phyloP scores from a whole-genome alignment of 2,113 vertebrate species.

The Prolemur simus region DNA sequence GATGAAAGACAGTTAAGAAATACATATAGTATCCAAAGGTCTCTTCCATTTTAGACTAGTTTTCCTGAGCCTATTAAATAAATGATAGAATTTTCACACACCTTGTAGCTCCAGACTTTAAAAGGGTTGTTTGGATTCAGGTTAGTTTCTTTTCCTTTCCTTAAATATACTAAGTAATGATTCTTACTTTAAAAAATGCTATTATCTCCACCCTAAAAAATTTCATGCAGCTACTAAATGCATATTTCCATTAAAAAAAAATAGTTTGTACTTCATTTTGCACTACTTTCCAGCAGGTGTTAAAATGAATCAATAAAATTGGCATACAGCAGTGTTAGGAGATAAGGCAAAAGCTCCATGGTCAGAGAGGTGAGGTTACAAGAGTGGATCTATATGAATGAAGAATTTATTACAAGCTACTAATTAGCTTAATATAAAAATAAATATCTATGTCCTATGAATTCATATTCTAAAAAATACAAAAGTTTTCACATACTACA shows the following conservation, averaged over 20 bases:
- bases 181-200: background rate
- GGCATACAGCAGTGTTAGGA: background rate
- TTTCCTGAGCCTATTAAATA: background rate
- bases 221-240: background rate
- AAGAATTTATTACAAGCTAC: slow-evolving; percentile 32
- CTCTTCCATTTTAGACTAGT: background rate
- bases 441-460: background rate
- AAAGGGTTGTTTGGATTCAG: background rate
- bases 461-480: slow-evolving; percentile 43
- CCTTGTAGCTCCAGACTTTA: background rate
- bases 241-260: background rate
- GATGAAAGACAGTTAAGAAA: background rate
- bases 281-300: background rate
- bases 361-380: slow-evolving; percentile 14
- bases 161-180: background rate
- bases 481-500: slow-evolving; percentile 16
- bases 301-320: slow-evolving; percentile 57
- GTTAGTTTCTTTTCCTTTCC: background rate
- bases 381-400: background rate
- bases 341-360: background rate
- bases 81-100: background rate
- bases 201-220: background rate
- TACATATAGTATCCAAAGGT: background rate
- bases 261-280: background rate
- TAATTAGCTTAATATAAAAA: slow-evolving; percentile 32